Base-by-base conservation (phyloP, 2,797 vertebrate species). In the Perodicticus potto region DNA sequence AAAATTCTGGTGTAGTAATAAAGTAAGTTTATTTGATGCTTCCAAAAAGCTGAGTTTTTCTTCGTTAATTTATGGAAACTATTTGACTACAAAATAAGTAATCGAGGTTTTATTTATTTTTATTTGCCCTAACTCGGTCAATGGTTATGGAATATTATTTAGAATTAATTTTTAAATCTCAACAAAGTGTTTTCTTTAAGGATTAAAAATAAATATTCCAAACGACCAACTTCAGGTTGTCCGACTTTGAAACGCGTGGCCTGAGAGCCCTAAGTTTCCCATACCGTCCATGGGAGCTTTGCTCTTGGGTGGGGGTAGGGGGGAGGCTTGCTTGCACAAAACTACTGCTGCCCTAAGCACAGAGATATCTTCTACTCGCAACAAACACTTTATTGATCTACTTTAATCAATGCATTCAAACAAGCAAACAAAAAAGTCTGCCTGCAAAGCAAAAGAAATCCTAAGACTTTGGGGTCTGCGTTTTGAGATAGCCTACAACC, bases 141-240 rank as follows among this genome's bases (percentile, higher is more conserved):
- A 90, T 20, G 91, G 37, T 86, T 73, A 57, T 57, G 25, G 72
- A 45, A 83, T 32, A 78, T 49, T 80, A 57, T 81, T 86, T 81
- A 78, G 13, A 27, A 72, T 72, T 89, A 84, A 89, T 73, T 87
- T 96, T 93, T 78, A 91, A 92, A 91, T 37, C 55, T 49, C 63
- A 12, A 23, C 5, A 19, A 84, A 27, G 16, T 76, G 32, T 85
- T 61, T 74, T 40, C 76, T 74, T 70, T 85, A 85, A 83, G 67
- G 10, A 88, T 92, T 78, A 23, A 57, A 91, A 84, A 88, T 37
- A 69, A 69, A 2, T 16, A 19, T 45, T 40, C 23, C 72, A 32
- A 65, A 74, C 25, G 55, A 55, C 43, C 63, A 53, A 3, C 7
- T 72, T 69, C 27, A 29, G 70, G 19, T 45, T 63, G 45, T 82